A percentile compares a stretch with the other conserved stretches of the same genome.
Evolutionary conservation across 2,113 vertebrate genomes (phyloP).

Genomic region (Todiramphus saurophagus): DNA sequence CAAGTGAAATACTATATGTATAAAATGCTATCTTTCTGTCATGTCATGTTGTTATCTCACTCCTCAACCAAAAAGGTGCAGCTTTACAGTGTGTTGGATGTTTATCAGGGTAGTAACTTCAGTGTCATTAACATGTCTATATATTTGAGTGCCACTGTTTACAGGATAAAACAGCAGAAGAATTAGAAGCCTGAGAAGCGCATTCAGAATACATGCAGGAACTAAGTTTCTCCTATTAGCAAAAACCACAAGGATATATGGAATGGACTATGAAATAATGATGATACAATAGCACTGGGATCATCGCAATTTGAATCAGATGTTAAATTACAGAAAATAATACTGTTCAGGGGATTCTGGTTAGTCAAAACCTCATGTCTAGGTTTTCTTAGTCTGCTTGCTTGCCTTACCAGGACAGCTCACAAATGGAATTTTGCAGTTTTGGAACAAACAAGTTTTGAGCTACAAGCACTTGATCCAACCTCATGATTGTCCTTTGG

Average conservation of each 20-base stretch:
- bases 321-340: not conserved
- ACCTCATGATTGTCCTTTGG: not conserved
- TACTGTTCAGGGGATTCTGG: not conserved
- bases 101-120: not conserved
- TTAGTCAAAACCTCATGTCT: not conserved
- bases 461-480: not conserved
- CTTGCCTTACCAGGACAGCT: not conserved
- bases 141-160: not conserved
- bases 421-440: not conserved
- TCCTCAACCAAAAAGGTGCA: not conserved
- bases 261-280: not conserved
- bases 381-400: not conserved
- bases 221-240: not conserved
- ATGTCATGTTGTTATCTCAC: not conserved
- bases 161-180: not conserved
- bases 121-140: not conserved
- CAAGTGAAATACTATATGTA: not conserved
- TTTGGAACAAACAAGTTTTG: not conserved
- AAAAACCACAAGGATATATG: not conserved
- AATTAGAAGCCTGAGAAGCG: not conserved
- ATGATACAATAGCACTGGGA: not conserved
- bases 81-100: fast-evolving
- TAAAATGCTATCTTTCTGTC: not conserved
- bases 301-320: not conserved
- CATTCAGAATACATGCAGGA: not conserved